phyloP scores from a whole-genome alignment of 2,888 invertebrate species.

The Cacoxenus indagator region DNA sequence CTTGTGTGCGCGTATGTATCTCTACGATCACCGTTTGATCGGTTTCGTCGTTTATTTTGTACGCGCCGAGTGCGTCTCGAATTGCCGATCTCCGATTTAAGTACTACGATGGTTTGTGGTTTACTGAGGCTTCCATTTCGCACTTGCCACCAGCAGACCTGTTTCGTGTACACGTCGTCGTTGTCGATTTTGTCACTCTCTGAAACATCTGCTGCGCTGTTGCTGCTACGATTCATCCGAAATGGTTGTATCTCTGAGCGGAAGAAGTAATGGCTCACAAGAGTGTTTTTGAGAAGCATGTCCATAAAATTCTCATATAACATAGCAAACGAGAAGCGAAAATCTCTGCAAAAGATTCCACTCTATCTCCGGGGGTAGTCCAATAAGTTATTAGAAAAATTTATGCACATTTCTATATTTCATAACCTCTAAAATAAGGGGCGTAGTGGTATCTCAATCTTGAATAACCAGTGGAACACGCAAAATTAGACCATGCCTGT shows the following conservation, averaged over 20 bases:
- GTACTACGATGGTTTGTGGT: constrained; percentile 50
- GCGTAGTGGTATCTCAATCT: too few species aligned
- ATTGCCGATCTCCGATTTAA: constrained; percentile 44
- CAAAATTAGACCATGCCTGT: too few species aligned
- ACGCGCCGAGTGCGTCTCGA: constrained; percentile 44
- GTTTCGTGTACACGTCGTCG: constrained; percentile 18
- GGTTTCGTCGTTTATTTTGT: neutral
- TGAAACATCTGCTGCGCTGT: neutral
- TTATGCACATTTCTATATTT: too few species aligned
- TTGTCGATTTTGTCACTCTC: neutral
- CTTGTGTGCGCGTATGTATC: constrained; percentile 32
- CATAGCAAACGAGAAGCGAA: too few species aligned
- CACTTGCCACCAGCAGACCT: constrained; percentile 53
- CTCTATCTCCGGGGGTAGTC: too few species aligned
- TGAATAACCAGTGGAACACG: too few species aligned
- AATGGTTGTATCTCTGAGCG: neutral
- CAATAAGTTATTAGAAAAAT: too few species aligned
- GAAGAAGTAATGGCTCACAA: neutral
- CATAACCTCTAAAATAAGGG: too few species aligned
- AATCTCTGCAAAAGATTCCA: too few species aligned
- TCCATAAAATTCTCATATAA: neutral
- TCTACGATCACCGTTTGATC: constrained; percentile 16
- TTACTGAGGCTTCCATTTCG: constrained; percentile 55
- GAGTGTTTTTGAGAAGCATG: neutral
- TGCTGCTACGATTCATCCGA: neutral